Percentiles rank a stretch among this genome's conserved stretches.
Evolutionary conservation across 1,140 invertebrate species (phyloP).

Genomic region (Lucilia sericata): DNA sequence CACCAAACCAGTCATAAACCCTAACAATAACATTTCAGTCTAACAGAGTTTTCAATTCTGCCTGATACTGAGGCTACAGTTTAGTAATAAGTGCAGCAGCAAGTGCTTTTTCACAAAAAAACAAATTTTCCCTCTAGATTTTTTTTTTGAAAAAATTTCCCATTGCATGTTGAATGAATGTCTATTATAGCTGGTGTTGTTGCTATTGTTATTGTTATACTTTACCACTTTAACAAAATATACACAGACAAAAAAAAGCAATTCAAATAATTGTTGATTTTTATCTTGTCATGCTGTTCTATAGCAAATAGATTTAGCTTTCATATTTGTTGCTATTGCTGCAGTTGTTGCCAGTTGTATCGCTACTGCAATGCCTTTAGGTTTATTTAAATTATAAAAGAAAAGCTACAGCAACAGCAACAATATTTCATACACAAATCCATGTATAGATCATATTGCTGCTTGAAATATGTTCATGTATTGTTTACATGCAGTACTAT

Average conservation of each 20-base stretch:
- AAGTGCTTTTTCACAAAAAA: neutral
- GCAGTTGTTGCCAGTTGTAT: neutral
- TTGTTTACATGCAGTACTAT: neutral
- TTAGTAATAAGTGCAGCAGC: neutral
- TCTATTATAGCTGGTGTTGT: neutral
- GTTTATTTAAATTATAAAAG: neutral
- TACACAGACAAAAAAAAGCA: neutral
- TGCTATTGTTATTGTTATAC: neutral
- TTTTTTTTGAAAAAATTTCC: neutral
- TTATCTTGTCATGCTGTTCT: constrained; percentile 29
- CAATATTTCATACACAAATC: neutral
- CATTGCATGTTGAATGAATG: neutral
- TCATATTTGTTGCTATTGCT: constrained; percentile 9
- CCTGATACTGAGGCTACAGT: neutral
- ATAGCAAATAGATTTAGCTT: neutral
- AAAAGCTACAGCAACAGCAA: neutral
- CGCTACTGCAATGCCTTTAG: neutral
- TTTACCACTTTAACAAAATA: neutral
- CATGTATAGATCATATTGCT: neutral
- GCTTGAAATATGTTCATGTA: neutral
- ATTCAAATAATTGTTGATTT: constrained; percentile 40
- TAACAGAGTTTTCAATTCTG: too few relatives aligned
- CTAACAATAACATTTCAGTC: neutral
- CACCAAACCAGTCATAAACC: too few relatives aligned
- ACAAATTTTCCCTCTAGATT: neutral